Evolutionary conservation across 1,140 invertebrate genomes (phyloP).

Genomic region (Euschistus heros): DNA sequence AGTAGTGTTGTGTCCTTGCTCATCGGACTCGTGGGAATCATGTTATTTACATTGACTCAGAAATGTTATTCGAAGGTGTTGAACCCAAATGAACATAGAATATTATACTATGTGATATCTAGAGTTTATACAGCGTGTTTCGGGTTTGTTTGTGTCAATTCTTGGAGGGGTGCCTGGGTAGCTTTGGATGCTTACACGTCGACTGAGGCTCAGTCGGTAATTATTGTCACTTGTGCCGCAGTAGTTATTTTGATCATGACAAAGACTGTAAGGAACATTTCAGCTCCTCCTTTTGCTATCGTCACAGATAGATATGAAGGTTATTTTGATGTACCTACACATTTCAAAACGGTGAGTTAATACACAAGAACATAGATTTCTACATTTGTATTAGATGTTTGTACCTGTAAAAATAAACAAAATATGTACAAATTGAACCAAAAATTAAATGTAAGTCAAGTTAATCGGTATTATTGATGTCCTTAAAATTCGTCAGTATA

Average conservation of each 20-base stretch:
- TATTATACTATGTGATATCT: slow-evolving; percentile 58
- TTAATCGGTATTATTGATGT: too few species aligned
- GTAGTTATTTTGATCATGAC: slow-evolving; percentile 51
- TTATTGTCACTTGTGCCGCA: slow-evolving; percentile 44
- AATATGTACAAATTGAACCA: too few species aligned
- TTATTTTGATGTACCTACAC: slow-evolving; percentile 72
- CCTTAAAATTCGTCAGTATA: too few species aligned
- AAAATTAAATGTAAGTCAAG: too few species aligned
- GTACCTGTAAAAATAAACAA: too few species aligned
- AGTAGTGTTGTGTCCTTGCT: slow-evolving; percentile 53
- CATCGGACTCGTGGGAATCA: slow-evolving; percentile 55
- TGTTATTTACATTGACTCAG: slow-evolving; percentile 56
- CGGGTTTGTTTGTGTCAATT: slow-evolving; percentile 67
- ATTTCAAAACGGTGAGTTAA: slow-evolving; percentile 47
- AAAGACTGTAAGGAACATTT: slow-evolving; percentile 60
- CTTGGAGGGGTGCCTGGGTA: slow-evolving; percentile 72
- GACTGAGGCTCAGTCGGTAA: slow-evolving; percentile 42
- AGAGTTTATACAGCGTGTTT: slow-evolving; percentile 62
- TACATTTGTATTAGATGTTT: too few species aligned
- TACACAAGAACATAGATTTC: too few species aligned
- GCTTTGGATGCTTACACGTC: slow-evolving; percentile 60
- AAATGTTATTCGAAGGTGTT: slow-evolving; percentile 46
- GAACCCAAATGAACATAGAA: slow-evolving; percentile 51
- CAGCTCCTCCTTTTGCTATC: slow-evolving; percentile 68
- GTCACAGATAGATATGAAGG: slow-evolving; percentile 56